A percentile compares a stretch with the other conserved stretches of the same genome.
Conservation (phyloP, 2,797 vertebrate species). For the Smutsia temminckii region DNA sequence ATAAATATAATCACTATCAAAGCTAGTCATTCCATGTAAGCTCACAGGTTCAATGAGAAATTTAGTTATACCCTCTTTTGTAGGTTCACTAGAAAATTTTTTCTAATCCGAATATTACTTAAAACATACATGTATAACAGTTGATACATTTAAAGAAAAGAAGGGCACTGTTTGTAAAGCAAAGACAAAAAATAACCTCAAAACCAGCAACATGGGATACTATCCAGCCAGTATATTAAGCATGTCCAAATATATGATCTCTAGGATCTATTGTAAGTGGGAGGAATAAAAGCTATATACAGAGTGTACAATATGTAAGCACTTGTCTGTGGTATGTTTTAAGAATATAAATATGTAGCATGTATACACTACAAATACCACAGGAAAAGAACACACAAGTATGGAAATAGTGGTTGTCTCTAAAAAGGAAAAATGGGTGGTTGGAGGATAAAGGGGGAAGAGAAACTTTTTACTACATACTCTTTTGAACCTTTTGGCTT, state of each 20-base stretch:
- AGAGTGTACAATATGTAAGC: background rate
- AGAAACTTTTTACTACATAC: slow-evolving; percentile 42
- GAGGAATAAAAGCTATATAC: background rate
- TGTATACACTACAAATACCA: slow-evolving; percentile 6
- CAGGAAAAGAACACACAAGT: background rate
- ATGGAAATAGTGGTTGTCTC: background rate
- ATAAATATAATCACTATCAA: slow-evolving; percentile 48
- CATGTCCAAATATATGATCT: background rate
- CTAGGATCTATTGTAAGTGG: background rate
- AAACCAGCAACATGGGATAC: slow-evolving; percentile 34
- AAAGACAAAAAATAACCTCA: slow-evolving; percentile 53
- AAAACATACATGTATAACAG: slow-evolving; percentile 14
- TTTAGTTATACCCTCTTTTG: background rate
- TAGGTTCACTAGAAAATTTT: slow-evolving; percentile 41
- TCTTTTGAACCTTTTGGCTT: slow-evolving; percentile 41
- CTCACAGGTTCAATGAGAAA: background rate
- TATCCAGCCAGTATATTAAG: slow-evolving; percentile 34
- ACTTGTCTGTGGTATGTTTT: background rate
- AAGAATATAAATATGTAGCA: background rate
- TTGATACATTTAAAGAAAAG: slow-evolving; percentile 47
- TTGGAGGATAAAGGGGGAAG: background rate
- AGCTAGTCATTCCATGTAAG: background rate
- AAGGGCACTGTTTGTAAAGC: background rate
- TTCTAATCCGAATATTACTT: slow-evolving; percentile 50
- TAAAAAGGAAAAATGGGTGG: background rate